These are phyloP conservation scores for Phenacoccus solenopsis DNA, from an alignment of 1,140 invertebrate genomes.

Conservation along the genomic window DNA sequence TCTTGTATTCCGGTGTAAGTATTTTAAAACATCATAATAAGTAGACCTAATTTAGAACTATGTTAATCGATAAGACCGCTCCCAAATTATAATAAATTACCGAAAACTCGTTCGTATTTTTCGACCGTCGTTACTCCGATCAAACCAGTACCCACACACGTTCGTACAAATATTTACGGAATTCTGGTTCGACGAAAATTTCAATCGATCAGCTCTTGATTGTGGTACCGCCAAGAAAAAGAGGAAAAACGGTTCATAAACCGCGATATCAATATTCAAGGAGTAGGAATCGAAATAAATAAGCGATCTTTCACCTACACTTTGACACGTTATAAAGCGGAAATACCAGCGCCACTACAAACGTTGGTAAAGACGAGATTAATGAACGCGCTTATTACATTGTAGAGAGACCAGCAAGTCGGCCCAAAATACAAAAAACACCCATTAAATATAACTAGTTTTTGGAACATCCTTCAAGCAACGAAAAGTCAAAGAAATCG, in stretches of 20 bases:
- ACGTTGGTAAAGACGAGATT: no score
- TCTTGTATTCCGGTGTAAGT: no score
- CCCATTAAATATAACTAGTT: background rate
- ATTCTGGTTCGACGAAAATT: no score
- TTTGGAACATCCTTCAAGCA: background rate
- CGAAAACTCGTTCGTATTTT: background rate
- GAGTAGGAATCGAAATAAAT: no score
- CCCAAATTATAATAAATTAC: background rate
- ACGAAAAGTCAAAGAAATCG: background rate
- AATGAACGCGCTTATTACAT: background rate
- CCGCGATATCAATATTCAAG: no score
- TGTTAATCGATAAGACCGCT: background rate
- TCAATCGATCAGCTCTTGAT: background rate
- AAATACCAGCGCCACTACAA: no score
- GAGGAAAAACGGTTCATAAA: background rate
- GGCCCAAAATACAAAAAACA: background rate
- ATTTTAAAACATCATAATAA: no score
- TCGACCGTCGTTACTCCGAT: background rate
- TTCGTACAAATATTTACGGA: background rate
- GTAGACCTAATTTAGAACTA: no score
- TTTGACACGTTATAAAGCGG: background rate
- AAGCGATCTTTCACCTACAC: background rate
- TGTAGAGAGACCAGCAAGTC: background rate
- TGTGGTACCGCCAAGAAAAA: background rate
- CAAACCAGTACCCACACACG: background rate